Base-by-base conservation (phyloP, 2,797 vertebrate species). In the Mus minutoides region DNA sequence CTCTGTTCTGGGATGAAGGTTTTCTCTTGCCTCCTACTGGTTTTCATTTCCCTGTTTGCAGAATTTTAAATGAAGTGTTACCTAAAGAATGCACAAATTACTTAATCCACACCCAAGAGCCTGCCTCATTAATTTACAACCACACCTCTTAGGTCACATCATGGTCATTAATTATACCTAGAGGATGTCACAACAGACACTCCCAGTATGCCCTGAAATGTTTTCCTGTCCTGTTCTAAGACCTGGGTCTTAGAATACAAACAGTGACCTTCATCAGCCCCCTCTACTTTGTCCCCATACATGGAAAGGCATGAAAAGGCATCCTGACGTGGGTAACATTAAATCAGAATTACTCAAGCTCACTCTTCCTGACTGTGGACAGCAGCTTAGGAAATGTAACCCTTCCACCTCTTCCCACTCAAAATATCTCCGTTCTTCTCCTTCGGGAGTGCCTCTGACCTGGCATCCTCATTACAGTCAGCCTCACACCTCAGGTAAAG, bases 21-120 rank as follows among this genome's bases (percentile, higher is more conserved):
- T 92, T 92, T 87, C 80, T 87, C 43, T 52, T 80, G 49, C 34
- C 73, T 91, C 7, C 26, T 58, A 37, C 52, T 56, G 52, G 67
- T 31, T 94, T 94, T 80, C n/a, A 21, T 92, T 93, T n/a, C 83
- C 56, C 34, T 62, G 26, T 87, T 92, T 94, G 84, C 73, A 96
- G 80, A 96, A 76, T 37, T 75, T 92, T 79, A 92, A 91, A 88
- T 67, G 58, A 96, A 90, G 90, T 43, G 14, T 87, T 76, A 54
- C 75, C 85, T 76, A 88, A 92, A 75, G 73, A 86, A 91, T 49
- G 6, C 37, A 95, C 71, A 79, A 92, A 82, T 78, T 77, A 88
- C 49, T 92, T 78, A 71, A 79, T 49, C 73, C 52, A 56, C 31
- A 78, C 43, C 52, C 60, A 77, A 77, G 10, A 87, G 22, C 21